phyloP scores from a whole-genome alignment of 2,888 invertebrate species.

The Drosophila hawaiiensis region DNA sequence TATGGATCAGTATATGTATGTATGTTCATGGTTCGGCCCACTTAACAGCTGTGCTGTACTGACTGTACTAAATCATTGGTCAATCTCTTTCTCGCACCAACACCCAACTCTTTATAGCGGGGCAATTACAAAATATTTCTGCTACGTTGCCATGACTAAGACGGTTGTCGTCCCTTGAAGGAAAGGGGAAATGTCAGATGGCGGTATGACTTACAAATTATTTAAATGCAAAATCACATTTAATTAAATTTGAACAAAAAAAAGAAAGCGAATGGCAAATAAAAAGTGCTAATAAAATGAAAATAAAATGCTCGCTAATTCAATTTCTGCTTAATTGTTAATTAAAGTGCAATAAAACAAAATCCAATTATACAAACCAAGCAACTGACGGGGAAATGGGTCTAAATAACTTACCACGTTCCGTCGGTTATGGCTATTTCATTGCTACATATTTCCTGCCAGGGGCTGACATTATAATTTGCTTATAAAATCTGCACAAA shows the following conservation, averaged over 20 bases:
- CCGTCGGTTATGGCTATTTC: constrained; percentile 13
- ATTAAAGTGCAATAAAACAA: constrained; percentile 64
- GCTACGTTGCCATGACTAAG: constrained; percentile 50
- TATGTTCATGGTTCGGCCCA: constrained; percentile 27
- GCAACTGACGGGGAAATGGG: neutral
- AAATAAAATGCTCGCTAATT: constrained; percentile 50
- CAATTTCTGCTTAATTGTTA: constrained; percentile 68
- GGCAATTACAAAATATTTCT: constrained; percentile 54
- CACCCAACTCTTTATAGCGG: neutral
- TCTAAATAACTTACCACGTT: constrained; percentile 14
- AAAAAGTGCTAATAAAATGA: constrained; percentile 33
- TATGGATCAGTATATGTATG: neutral
- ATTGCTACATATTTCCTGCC: constrained; percentile 1
- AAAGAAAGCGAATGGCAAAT: constrained; percentile 11
- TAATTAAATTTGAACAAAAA: constrained; percentile 63
- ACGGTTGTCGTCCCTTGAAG: constrained; percentile 24
- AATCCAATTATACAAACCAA: constrained; percentile 19
- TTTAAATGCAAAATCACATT: constrained; percentile 66
- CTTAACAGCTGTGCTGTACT: constrained; percentile 44
- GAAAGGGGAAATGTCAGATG: neutral
- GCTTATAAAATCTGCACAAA: constrained; percentile 66
- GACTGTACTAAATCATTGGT: constrained; percentile 25
- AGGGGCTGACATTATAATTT: constrained; percentile 58
- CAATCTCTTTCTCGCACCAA: constrained; percentile 13
- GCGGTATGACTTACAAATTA: constrained; percentile 65